Evolutionary conservation across 2,797 vertebrate species (phyloP).

Genomic region (Alauda arvensis): DNA sequence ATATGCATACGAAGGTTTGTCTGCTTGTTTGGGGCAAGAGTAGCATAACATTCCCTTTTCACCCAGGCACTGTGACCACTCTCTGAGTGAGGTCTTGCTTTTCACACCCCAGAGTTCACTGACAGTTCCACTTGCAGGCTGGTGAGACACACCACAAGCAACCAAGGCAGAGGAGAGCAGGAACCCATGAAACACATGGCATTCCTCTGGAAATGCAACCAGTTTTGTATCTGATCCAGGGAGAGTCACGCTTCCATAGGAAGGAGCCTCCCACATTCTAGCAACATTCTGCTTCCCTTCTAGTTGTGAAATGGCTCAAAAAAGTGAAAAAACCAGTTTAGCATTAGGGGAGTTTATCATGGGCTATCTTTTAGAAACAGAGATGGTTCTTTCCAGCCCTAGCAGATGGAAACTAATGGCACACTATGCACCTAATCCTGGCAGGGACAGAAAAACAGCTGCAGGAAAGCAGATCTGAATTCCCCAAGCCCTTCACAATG

Average conservation of each 20-base stretch:
- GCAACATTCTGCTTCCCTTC: background rate
- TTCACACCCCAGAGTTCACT: background rate
- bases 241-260: background rate
- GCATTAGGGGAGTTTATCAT: background rate
- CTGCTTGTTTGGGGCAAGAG: background rate
- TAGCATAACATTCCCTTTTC: background rate
- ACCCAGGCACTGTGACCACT: background rate
- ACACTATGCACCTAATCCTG: background rate
- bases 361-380: background rate
- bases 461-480: constrained; percentile 34
- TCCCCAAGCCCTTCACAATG: constrained; percentile 6
- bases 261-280: background rate
- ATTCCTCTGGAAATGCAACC: background rate
- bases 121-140: background rate
- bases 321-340: background rate
- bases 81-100: background rate
- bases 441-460: constrained; percentile 27
- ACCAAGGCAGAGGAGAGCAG: background rate
- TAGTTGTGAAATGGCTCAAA: background rate
- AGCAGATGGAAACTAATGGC: background rate
- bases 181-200: background rate
- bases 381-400: background rate
- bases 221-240: background rate
- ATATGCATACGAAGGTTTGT: background rate
- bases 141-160: background rate